phyloP scores from a whole-genome alignment of 2,113 vertebrate genomes.

The Neotragus moschatus region DNA sequence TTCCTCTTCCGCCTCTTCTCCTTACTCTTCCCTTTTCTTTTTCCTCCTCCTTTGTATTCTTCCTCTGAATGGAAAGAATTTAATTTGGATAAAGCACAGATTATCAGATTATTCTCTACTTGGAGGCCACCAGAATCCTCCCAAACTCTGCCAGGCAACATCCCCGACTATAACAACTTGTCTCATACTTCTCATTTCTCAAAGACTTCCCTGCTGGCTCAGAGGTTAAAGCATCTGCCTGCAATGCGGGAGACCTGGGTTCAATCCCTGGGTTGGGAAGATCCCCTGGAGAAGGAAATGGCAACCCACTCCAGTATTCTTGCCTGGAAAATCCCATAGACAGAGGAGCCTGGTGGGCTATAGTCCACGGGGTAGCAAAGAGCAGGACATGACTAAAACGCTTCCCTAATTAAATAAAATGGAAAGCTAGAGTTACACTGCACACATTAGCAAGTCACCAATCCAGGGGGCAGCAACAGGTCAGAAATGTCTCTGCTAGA shows the following conservation, averaged over 20 bases:
- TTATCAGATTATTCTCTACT: not conserved
- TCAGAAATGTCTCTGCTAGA: not conserved
- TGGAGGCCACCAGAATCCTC: not conserved
- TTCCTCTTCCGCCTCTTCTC: not conserved
- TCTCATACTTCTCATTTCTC: not conserved
- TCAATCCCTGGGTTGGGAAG: too few species aligned
- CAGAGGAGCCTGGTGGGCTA: too few species aligned
- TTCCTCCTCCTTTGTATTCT: not conserved
- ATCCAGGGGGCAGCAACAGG: not conserved
- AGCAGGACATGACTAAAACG: not conserved
- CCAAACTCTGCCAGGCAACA: not conserved
- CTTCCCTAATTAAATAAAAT: not conserved
- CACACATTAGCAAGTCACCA: not conserved
- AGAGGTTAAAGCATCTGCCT: too few species aligned
- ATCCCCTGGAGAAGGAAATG: too few species aligned
- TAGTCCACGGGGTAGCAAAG: too few species aligned
- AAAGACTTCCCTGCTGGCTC: not conserved
- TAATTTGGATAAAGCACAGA: not conserved
- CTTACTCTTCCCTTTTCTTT: accelerated
- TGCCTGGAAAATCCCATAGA: too few species aligned
- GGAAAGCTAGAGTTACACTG: not conserved
- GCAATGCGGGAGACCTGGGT: too few species aligned
- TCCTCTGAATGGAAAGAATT: not conserved
- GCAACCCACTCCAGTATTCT: too few species aligned
- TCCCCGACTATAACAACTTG: not conserved